phyloP scores from a whole-genome alignment of 2,888 invertebrate genomes.

The Ophion slaviceki region DNA sequence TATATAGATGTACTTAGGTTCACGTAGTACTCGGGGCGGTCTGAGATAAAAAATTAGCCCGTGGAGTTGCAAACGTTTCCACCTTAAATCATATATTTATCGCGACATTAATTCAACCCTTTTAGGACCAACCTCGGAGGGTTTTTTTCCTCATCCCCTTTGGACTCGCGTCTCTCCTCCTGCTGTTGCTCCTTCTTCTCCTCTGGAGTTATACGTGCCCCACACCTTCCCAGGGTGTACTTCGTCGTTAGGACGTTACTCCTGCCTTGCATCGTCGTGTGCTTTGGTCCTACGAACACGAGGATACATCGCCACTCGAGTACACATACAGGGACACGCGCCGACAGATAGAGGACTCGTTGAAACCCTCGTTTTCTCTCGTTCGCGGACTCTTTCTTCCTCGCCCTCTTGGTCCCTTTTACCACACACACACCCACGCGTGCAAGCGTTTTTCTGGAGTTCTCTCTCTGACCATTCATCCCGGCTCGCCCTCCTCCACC shows the following conservation, averaged over 20 bases:
- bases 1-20: constrained; percentile 26
- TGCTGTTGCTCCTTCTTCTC: constrained; percentile 71
- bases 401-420: constrained; percentile 26
- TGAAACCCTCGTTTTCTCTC: constrained; percentile 46
- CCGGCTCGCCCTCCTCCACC: constrained; percentile 49
- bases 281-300: constrained; percentile 20
- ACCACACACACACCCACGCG: constrained; percentile 37
- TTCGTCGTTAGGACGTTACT: constrained; percentile 33
- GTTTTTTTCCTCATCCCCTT: constrained; percentile 71
- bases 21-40: constrained; percentile 70
- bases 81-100: constrained; percentile 84
- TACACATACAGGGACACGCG: background rate
- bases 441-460: constrained; percentile 63
- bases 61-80: constrained; percentile 82
- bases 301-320: background rate
- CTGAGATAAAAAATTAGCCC: constrained; percentile 84
- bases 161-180: constrained; percentile 45
- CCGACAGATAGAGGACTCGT: constrained; percentile 21
- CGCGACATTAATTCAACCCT: constrained; percentile 84
- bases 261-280: constrained; percentile 14
- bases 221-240: constrained; percentile 53
- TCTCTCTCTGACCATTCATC: constrained; percentile 39
- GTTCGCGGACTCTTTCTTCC: constrained; percentile 34
- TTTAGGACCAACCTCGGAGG: constrained; percentile 75
- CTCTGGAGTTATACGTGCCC: constrained; percentile 31